Base-by-base conservation (phyloP, 2,797 vertebrate species). In the Etheostoma nigrum region DNA sequence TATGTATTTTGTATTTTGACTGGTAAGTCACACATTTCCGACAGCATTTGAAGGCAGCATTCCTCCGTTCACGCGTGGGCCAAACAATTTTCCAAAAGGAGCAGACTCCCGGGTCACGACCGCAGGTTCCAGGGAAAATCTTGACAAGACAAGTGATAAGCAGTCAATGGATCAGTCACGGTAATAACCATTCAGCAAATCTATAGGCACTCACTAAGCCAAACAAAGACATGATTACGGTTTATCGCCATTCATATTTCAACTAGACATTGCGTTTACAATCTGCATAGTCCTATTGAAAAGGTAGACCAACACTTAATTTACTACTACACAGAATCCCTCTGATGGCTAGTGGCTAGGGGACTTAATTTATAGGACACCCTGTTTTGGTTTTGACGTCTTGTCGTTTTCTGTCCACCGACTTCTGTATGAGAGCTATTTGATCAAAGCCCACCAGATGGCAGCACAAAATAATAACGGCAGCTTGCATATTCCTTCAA, bases 381-480 rank as follows among this genome's bases (percentile, higher is more conserved):
- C 33, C n/a, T 45, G n/a, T 53, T 40, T 10, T 30, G 30, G 6
- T 19, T 68, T 45, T 58, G 5, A 57, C 45, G 49, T 57, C 54
- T 68, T 9, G 1, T 49, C 7, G 14, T 33, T 74, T 60, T 60
- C 45, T 54, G 10, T 11, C 6, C 33, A 45, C 1, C 67, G 11
- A 25, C 8, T 27, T n/a, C 15, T 45, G 13, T 64, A 5, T n/a
- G 33, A 33, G 44, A 57, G 30, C n/a, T 14, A 9, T 52, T 77
- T 10, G 14, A 81, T 65, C 23, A 73, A 4, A 59, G 52, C 19
- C 91, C 92, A 91, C 84, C 71, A 93, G 92, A 84, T 90, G 90
- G 90, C 89, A 89, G 91, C 85, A 93, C 74, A 67, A 72, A 86
- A 72, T 85, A 86, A 92, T 48, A 61, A 62, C 36, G 0, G 40